Percentiles rank a stretch among this genome's conserved stretches.
Evolutionary conservation across 2,113 vertebrate genomes (phyloP).

Genomic region (Pelecanus crispus): DNA sequence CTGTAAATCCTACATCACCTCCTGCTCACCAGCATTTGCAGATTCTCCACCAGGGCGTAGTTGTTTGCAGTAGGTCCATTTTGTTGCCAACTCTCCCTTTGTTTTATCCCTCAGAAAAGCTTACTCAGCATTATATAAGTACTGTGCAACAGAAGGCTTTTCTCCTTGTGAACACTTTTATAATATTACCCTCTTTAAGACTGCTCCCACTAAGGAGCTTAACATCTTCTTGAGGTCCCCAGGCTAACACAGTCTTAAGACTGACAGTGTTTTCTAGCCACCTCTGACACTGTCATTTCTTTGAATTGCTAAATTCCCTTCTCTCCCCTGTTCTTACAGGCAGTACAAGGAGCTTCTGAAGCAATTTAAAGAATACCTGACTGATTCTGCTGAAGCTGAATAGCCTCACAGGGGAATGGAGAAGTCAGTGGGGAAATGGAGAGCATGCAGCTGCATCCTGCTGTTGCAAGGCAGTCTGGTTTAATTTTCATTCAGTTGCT

Average conservation of each 20-base stretch:
- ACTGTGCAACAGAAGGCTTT: background rate
- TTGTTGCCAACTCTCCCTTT: background rate
- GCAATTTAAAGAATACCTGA: background rate
- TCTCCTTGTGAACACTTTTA: background rate
- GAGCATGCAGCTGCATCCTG: background rate
- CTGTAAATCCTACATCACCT: background rate
- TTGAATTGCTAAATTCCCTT: background rate
- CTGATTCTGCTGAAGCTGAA: background rate
- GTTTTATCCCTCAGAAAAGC: background rate
- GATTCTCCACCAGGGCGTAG: background rate
- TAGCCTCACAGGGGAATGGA: background rate
- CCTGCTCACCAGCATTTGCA: background rate
- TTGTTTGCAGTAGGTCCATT: background rate
- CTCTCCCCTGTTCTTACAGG: background rate
- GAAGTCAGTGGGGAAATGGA: slow-evolving; percentile 36
- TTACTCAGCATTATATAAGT: background rate
- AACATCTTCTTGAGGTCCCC: background rate
- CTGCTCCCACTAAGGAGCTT: background rate
- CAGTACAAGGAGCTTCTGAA: background rate
- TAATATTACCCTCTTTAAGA: background rate
- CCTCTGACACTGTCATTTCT: background rate
- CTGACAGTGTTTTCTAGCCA: background rate
- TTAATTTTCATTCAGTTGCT: slow-evolving; percentile 52
- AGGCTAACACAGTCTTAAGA: background rate
- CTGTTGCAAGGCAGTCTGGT: background rate